These are phyloP conservation scores for Liopterus haemorrhoidalis DNA, from an alignment of 2,888 invertebrate species.

Conservation along the genomic window DNA sequence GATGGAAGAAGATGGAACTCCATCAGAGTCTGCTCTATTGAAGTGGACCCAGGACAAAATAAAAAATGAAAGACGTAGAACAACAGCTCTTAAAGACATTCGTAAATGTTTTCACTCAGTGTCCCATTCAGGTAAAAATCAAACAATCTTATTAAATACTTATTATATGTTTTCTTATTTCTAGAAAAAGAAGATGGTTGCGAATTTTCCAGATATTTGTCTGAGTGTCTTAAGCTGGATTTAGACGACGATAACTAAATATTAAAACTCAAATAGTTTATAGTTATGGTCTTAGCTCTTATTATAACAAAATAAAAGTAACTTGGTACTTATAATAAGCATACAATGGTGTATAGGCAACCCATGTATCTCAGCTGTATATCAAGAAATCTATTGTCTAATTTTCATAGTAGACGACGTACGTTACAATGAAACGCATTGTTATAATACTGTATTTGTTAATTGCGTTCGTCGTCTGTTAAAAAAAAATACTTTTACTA, in stretches of 20 bases:
- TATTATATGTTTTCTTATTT: slow-evolving; percentile 27
- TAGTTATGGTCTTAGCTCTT: neutral
- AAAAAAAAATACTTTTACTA: too few relatives aligned
- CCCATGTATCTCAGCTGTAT: too few relatives aligned
- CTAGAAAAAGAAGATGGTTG: slow-evolving; percentile 43
- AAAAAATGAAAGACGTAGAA: slow-evolving; percentile 39
- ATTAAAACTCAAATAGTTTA: neutral
- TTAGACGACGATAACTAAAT: slow-evolving; percentile 31
- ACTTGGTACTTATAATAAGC: too few relatives aligned
- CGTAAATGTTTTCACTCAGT: slow-evolving; percentile 43
- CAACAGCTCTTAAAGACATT: slow-evolving; percentile 39
- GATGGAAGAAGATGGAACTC: slow-evolving; percentile 43
- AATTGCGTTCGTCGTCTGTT: too few relatives aligned
- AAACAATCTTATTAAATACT: too few relatives aligned
- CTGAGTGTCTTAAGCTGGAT: slow-evolving; percentile 41
- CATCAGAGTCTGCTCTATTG: slow-evolving; percentile 43
- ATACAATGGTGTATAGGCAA: too few relatives aligned
- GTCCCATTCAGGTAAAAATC: slow-evolving; percentile 41
- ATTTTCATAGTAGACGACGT: too few relatives aligned
- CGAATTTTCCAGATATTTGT: slow-evolving; percentile 40
- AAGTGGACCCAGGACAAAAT: slow-evolving; percentile 44
- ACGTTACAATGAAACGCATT: too few relatives aligned
- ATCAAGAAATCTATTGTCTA: too few relatives aligned
- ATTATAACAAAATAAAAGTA: too few relatives aligned
- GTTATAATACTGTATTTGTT: too few relatives aligned